Evolutionary conservation across 2,888 invertebrate species (phyloP).

Genomic region (Pyrochroa serraticornis): DNA sequence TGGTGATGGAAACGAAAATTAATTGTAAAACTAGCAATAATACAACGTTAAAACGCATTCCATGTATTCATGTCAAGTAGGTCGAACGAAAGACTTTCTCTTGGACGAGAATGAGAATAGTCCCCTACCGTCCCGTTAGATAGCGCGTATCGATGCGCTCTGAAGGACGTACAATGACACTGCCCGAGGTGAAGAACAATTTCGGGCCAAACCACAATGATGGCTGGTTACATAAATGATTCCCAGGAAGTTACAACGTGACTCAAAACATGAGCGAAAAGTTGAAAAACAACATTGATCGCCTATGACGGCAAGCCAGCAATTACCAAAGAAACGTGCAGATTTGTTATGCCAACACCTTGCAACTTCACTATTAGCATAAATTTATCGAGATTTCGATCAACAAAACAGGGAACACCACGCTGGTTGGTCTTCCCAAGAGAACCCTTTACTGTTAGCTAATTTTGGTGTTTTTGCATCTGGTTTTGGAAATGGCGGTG

Average conservation of each 20-base stretch:
- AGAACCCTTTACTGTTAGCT: too few relatives aligned
- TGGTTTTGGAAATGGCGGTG: too few relatives aligned
- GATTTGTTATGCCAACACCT: too few relatives aligned
- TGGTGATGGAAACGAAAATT: too few relatives aligned
- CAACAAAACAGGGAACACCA: neutral
- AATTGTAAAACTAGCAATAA: neutral
- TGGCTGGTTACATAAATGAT: neutral
- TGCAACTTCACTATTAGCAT: too few relatives aligned
- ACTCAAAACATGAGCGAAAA: slow-evolving; percentile 1
- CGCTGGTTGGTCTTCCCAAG: too few relatives aligned
- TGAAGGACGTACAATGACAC: slow-evolving; percentile 49
- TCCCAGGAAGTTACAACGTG: slow-evolving; percentile 2
- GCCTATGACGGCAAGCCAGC: too few relatives aligned
- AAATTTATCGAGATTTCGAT: neutral
- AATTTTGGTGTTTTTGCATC: too few relatives aligned
- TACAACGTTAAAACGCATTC: slow-evolving; percentile 42
- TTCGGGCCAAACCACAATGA: neutral
- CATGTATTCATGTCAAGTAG: slow-evolving; percentile 47
- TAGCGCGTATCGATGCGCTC: too few relatives aligned
- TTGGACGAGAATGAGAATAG: slow-evolving; percentile 28
- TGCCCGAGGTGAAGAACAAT: slow-evolving; percentile 35
- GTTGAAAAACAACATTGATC: slow-evolving; percentile 1
- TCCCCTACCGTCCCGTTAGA: neutral
- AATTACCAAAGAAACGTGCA: neutral
- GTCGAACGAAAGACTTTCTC: slow-evolving; percentile 51